These are phyloP conservation scores for Aphrophora alni DNA, from an alignment of 2,888 invertebrate genomes.

Conservation along the genomic window DNA sequence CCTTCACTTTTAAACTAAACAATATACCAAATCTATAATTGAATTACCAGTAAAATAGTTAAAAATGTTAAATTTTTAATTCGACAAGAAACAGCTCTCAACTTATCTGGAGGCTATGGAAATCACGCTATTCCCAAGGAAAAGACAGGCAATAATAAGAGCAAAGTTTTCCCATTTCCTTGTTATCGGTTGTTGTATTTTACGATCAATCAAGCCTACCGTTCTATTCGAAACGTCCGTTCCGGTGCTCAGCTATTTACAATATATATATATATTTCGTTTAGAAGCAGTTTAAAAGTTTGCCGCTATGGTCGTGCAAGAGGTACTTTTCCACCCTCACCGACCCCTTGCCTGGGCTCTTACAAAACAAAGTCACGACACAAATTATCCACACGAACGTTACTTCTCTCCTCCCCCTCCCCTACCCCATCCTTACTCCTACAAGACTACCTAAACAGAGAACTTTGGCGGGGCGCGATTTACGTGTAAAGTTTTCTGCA, in stretches of 20 bases:
- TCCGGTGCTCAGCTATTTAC: neutral
- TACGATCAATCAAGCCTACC: neutral
- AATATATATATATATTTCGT: neutral
- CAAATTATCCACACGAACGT: conserved; percentile 20
- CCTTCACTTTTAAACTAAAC: too few species aligned
- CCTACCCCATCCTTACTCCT: neutral
- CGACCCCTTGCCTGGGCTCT: neutral
- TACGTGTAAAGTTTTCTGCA: conserved; percentile 17
- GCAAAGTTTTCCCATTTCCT: conserved; percentile 2
- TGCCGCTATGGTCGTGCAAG: neutral
- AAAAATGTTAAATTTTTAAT: too few species aligned
- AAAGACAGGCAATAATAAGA: neutral
- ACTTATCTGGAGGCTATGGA: neutral
- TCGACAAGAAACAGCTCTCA: neutral
- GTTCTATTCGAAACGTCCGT: neutral
- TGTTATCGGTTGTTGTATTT: neutral
- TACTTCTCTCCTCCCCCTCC: conserved; percentile 24
- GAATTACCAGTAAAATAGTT: too few species aligned
- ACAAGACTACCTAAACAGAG: neutral
- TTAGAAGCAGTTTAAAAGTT: conserved; percentile 9
- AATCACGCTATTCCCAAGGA: neutral
- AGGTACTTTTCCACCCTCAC: neutral
- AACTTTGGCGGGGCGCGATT: conserved; percentile 9
- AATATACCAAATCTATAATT: too few species aligned
- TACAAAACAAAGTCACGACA: conserved; percentile 21